Evolutionary conservation across 1,140 invertebrate genomes (phyloP), one percentile per base, ranked within the genome.

Genomic region (Heliconius nattereri): DNA sequence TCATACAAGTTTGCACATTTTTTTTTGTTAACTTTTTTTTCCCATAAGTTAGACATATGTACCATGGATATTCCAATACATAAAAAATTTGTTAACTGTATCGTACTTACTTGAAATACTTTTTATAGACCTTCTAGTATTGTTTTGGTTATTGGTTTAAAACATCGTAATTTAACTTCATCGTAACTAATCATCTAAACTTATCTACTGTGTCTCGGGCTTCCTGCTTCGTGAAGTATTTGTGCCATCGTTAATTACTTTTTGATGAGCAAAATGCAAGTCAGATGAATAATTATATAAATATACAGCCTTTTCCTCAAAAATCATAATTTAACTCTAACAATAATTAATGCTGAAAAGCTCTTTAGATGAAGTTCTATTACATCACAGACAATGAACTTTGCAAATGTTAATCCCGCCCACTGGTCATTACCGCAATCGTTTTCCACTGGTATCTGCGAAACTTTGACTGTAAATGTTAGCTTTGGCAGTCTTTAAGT

Each of bases 221-320:
- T 26, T 70, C 13, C 74, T 77, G 73, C 76, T 19, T 82, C 80
- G 78, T 66, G 57, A 77, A 85, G 73, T 82, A 81, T 82, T 83
- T 71, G 71, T 73, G 79, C 71, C 75, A 71, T 82, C 81, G 78
- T 81, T 86, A 86, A 88, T 84, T 84, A 78, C 81, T 85, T 86
- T 88, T 85, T 88, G 85, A 88, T 80, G 85, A 86, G 85, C 81
- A 75, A 81, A 76, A 32, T 85, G 77, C 78, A 78, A 83, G 79
- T 57, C 75, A 76, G 37, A 77, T 73, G 40, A 75, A 85, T 79
- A 82, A 81, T 82, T 79, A 85, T 83, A 9, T 29, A 66, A 57
- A 11, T 60, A 13, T 57, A 2, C 3, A 29, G 13, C 11, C 11
- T 29, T 57, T 57, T 23, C 8, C 54, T 9, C n/a, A 57, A 5